Percentiles rank a stretch among this genome's conserved stretches.
Conservation (phyloP, 2,888 invertebrate species). For the Eutolmus rufibarbis region DNA sequence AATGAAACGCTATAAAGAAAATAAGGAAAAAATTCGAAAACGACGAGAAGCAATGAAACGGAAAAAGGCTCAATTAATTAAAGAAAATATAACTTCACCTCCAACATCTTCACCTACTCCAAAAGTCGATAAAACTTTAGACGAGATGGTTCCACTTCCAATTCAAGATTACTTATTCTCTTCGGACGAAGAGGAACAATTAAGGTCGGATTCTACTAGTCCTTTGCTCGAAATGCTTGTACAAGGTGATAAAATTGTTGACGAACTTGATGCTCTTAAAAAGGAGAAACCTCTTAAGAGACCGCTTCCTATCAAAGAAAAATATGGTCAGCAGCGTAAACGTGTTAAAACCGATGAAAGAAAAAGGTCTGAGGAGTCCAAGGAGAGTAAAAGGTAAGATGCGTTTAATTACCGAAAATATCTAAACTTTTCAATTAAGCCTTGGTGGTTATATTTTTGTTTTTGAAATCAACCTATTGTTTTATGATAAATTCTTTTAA, state of each 20-base stretch:
- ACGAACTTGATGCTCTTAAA: constrained; percentile 58
- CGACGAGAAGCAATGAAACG: constrained; percentile 57
- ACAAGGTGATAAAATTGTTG: constrained; percentile 56
- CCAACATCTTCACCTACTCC: not conserved
- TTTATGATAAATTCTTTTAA: no score
- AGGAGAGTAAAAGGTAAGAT: constrained; percentile 51
- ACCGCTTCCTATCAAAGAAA: constrained; percentile 50
- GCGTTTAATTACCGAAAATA: not conserved
- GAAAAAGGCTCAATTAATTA: constrained; percentile 1
- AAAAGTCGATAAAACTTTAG: not conserved
- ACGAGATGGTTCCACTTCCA: constrained; percentile 49
- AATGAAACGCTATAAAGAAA: constrained; percentile 77
- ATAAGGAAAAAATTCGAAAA: constrained; percentile 78
- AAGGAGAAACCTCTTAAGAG: constrained; percentile 53
- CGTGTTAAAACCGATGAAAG: constrained; percentile 51
- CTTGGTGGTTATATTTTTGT: no score
- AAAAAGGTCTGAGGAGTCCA: constrained; percentile 45
- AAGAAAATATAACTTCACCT: not conserved
- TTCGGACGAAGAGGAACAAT: constrained; percentile 54
- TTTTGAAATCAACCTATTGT: no score
- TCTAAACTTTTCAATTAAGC: no score
- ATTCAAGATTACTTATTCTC: constrained; percentile 57
- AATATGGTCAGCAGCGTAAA: constrained; percentile 51
- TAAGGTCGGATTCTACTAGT: constrained; percentile 53
- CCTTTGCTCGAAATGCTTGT: constrained; percentile 54